Conservation (phyloP, 2,797 vertebrate species). For the Alosa sapidissima region DNA sequence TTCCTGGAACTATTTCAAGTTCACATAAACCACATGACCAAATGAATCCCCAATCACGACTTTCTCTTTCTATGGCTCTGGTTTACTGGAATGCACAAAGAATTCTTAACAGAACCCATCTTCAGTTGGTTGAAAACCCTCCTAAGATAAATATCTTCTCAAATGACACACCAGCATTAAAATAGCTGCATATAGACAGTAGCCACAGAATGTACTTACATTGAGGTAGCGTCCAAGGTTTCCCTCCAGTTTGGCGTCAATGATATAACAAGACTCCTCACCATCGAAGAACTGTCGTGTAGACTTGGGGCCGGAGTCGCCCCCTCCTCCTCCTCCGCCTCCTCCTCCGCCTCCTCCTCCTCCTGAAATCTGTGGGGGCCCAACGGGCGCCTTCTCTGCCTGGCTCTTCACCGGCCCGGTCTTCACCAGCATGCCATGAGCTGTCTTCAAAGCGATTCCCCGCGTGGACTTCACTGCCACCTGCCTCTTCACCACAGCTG, state of each 20-base stretch:
- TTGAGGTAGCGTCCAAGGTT: constrained; percentile 97
- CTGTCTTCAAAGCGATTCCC: constrained; percentile 88
- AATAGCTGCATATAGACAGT: background rate
- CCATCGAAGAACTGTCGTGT: constrained; percentile 94
- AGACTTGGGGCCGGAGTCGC: constrained; percentile 75
- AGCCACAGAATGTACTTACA: constrained; percentile 67
- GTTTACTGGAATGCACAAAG: no score
- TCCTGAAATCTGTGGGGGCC: background rate
- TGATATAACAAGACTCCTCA: constrained; percentile 98
- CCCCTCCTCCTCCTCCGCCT: constrained; percentile 70
- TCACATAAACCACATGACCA: no score
- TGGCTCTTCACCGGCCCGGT: constrained; percentile 56
- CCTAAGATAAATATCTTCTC: no score
- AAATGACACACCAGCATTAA: background rate
- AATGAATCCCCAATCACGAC: no score
- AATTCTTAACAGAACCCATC: no score
- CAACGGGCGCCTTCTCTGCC: background rate
- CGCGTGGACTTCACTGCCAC: constrained; percentile 96
- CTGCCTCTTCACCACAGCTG: constrained; percentile 88
- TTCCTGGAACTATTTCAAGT: no score
- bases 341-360: constrained; percentile 23
- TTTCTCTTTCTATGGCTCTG: no score
- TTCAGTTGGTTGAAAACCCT: no score
- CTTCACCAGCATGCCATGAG: constrained; percentile 90
- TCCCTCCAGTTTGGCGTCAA: constrained; percentile 95